phyloP scores from a whole-genome alignment of 2,113 vertebrate genomes.

The Ursus arctos region DNA sequence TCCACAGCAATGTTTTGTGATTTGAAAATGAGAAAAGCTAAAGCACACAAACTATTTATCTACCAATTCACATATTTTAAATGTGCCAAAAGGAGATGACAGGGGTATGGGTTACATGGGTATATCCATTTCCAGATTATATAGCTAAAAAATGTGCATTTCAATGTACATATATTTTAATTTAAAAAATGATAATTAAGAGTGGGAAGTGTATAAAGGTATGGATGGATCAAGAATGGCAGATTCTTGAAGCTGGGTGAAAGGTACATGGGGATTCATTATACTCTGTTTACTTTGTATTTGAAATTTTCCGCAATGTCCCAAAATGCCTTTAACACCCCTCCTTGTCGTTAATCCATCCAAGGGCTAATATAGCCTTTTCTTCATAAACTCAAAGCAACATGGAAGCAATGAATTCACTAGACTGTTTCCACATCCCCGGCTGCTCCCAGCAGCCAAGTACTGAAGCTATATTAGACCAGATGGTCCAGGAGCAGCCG shows the following conservation, averaged over 20 bases:
- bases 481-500: not conserved
- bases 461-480: not conserved
- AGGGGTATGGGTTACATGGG: not conserved
- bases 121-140: not conserved
- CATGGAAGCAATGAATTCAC: not conserved
- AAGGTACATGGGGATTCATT: not conserved
- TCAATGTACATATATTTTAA: not conserved
- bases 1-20: not conserved
- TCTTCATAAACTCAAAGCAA: not conserved
- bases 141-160: not conserved
- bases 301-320: slow-evolving; percentile 10
- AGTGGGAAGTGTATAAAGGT: not conserved
- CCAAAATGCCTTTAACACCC: not conserved
- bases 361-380: not conserved
- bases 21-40: not conserved
- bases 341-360: slow-evolving; percentile 3
- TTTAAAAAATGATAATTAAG: not conserved
- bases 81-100: not conserved
- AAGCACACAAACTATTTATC: not conserved
- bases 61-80: not conserved
- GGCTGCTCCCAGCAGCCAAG: not conserved
- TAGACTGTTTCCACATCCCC: not conserved
- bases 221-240: not conserved
- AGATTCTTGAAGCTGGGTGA: not conserved
- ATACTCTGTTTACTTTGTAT: not conserved